Base-by-base conservation (phyloP, 2,797 vertebrate genomes). In the Chloroceryle amazona region DNA sequence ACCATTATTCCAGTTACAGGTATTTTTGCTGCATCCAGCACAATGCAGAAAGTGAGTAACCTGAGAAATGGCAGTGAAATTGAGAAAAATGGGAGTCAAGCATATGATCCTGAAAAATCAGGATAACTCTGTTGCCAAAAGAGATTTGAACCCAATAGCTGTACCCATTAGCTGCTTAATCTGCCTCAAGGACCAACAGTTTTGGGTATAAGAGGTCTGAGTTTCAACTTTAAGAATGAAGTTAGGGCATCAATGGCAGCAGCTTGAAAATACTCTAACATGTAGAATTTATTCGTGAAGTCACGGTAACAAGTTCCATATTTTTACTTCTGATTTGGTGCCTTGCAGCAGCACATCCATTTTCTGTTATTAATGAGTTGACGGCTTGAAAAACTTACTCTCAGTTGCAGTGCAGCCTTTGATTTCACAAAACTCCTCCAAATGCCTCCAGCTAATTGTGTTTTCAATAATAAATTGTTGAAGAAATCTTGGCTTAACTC, bases 351-450 rank as follows among this genome's bases (percentile, higher is more conserved):
- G 91, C 86, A 87, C 49, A 95, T 89, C 81, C 54, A 89, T 97
- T 94, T 95, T 97, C 78, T 95, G 58, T 66, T 96, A 92, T 96
- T 97, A 97, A 97, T 96, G 94, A 97, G 75, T 68, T 85, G 82
- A 93, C 16, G 70, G 78, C 88, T 96, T 92, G 91, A 95, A 97
- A 97, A 96, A 90, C 78, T 88, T 90, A 93, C 62, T 95, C 65
- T 87, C 67, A 65, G 72, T 46, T 76, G 82, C 61, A 95, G 86
- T 68, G 25, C 57, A 90, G 87, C 67, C 92, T 96, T 96, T 93
- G 93, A 94, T 97, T 98, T 97, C 85, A 93, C 37, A 90, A 86
- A 96, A 89, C 71, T 93, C 33, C 62, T 81, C 28, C 49, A 86
- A 88, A 81, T 86, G 87, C 93, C 94, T 97, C 84, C 79, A 72